Evolutionary conservation across 2,797 vertebrate species (phyloP), one percentile per base, ranked within the genome.

Genomic region (Smutsia temminckii): DNA sequence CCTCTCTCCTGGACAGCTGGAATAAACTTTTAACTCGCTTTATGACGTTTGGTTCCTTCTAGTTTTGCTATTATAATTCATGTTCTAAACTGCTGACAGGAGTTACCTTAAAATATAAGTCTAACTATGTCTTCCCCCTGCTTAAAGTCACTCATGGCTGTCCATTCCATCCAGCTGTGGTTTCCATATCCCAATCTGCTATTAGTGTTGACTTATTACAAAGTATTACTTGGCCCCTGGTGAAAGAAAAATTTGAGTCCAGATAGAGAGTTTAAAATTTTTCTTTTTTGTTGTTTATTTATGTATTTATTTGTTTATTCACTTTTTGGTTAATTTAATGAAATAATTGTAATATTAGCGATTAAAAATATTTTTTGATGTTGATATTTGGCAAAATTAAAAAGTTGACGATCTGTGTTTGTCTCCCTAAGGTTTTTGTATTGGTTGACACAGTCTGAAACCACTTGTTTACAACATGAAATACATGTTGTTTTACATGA

Each of bases 201-300:
- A 61, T 42, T 46, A 1, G 8, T 77, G 51, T 95, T 77, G 42
- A 77, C 66, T 55, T 79, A 25, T 90, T 92, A 69, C 14, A 64
- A 89, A 74, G 14, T 87, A 63, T 64, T 91, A 77, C 49, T 74
- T 18, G 27, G 51, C 14, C 17, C 34, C 53, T 42, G 20, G 27
- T 89, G 37, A 85, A 96, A 93, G 21, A 53, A 94, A 89, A 93
- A 68, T 84, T 21, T 11, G 79, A 69, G 59, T 78, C 37, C 37
- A 40, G 3, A 29, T 59, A n/a, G 32, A 64, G 21, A 49, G 8
- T 29, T 94, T 96, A 89, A 86, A 46, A 46, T 46, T 46, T 46
- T 46, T 46, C 46, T 46, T 46, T 46, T 46, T 46, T 46, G 46
- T 46, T 71, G 46, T 46, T 84, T 86, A 18, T 71, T 63, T 55